Conservation (phyloP, 1,140 invertebrate species). For the Drosophila lacteicornis region DNA sequence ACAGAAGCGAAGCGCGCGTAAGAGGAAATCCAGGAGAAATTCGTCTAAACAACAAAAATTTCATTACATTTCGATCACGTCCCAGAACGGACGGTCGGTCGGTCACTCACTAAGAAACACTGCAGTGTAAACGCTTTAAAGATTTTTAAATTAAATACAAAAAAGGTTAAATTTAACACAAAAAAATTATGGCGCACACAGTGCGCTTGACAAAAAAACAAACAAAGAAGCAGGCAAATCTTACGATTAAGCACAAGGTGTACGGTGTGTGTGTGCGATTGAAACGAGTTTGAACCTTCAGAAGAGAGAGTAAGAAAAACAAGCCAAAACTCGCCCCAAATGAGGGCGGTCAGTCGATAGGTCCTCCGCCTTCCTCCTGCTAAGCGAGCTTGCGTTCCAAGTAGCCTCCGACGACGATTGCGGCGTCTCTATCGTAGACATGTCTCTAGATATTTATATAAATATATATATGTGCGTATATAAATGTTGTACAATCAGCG, state of each 20-base stretch:
- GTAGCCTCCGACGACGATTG: constrained; percentile 62
- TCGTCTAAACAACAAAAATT: constrained; percentile 44
- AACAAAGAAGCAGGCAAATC: constrained; percentile 32
- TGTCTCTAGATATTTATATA: constrained; percentile 61
- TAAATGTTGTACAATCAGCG: constrained; percentile 82
- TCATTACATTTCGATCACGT: constrained; percentile 36
- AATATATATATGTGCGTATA: constrained; percentile 58
- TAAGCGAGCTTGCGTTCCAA: constrained; percentile 57
- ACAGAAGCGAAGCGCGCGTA: constrained; percentile 35
- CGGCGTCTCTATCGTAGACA: constrained; percentile 62
- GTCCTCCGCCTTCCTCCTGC: constrained; percentile 23
- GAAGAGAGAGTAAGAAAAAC: not conserved
- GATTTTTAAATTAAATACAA: constrained; percentile 73
- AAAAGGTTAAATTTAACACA: constrained; percentile 54
- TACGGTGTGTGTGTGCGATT: constrained; percentile 23
- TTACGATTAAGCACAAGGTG: constrained; percentile 38
- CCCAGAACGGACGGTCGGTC: constrained; percentile 17
- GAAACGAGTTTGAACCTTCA: constrained; percentile 18
- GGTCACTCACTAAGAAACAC: constrained; percentile 42
- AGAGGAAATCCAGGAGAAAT: constrained; percentile 45
- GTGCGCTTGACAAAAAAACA: constrained; percentile 70
- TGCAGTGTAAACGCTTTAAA: constrained; percentile 78
- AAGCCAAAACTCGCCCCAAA: constrained; percentile 12
- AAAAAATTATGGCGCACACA: constrained; percentile 68
- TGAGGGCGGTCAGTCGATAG: constrained; percentile 15